phyloP scores from a whole-genome alignment of 1,140 invertebrate genomes.

The Cataglyphis hispanica region DNA sequence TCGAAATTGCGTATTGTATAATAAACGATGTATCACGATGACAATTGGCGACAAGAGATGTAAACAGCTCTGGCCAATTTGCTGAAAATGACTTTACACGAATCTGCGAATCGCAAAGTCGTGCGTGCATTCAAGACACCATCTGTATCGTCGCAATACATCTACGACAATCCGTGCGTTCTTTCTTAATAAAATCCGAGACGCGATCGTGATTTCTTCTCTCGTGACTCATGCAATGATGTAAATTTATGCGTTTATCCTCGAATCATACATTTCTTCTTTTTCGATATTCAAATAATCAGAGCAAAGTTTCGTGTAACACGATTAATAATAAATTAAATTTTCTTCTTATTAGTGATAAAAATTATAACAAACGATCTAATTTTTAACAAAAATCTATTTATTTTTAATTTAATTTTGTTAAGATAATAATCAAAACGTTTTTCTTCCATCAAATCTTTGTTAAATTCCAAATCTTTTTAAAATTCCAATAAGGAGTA shows the following conservation, averaged over 20 bases:
- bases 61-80: not conserved
- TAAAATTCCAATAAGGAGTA: not conserved
- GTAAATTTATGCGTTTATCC: constrained; percentile 24
- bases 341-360: too few relatives aligned
- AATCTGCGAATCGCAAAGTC: not conserved
- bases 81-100: constrained; percentile 16
- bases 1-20: not conserved
- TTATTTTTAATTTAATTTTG: too few relatives aligned
- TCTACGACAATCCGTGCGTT: constrained; percentile 28
- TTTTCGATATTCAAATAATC: too few relatives aligned
- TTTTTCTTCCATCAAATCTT: not conserved
- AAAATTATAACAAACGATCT: too few relatives aligned
- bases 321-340: too few relatives aligned
- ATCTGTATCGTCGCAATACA: not conserved
- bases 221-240: constrained; percentile 56
- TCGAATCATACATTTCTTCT: not conserved
- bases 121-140: not conserved
- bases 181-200: constrained; percentile 60
- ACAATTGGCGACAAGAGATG: not conserved
- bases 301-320: too few relatives aligned
- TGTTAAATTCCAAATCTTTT: too few relatives aligned
- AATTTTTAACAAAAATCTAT: too few relatives aligned
- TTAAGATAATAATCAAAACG: not conserved
- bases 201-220: constrained; percentile 58
- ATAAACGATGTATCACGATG: constrained; percentile 1